A percentile compares a stretch with the other conserved stretches of the same genome.
These are phyloP conservation scores for Spodoptera frugiperda DNA, from an alignment of 1,140 invertebrate species.

Conservation along the genomic window DNA sequence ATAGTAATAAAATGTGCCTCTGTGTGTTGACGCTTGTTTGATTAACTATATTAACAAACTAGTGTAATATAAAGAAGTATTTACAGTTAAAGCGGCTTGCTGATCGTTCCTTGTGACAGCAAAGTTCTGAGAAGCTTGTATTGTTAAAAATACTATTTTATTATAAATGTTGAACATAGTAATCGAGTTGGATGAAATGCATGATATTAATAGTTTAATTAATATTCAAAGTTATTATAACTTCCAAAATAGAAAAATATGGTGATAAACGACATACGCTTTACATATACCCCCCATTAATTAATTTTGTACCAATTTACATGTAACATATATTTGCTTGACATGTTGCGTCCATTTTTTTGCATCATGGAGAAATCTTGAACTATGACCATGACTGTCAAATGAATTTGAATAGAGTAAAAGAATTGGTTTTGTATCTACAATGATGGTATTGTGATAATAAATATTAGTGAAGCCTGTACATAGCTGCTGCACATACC, in stretches of 20 bases:
- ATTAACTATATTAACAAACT: constrained; percentile 39
- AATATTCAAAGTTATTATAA: constrained; percentile 20
- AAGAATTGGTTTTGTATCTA: constrained; percentile 43
- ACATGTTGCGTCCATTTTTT: constrained; percentile 19
- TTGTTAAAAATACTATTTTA: constrained; percentile 37
- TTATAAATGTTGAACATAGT: constrained; percentile 42
- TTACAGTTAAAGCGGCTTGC: constrained; percentile 43
- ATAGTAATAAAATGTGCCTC: constrained; percentile 38
- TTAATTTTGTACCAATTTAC: constrained; percentile 39
- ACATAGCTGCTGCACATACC: constrained; percentile 55
- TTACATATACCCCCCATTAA: constrained; percentile 3
- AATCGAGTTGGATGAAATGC: constrained; percentile 39
- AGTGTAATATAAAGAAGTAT: constrained; percentile 42
- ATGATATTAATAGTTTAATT: constrained; percentile 40
- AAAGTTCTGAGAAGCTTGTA: constrained; percentile 35
- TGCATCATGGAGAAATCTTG: constrained; percentile 13
- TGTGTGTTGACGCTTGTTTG: constrained; percentile 44
- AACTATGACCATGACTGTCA: constrained; percentile 6
- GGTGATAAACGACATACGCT: constrained; percentile 14
- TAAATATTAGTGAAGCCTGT: constrained; percentile 58
- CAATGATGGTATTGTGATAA: constrained; percentile 59
- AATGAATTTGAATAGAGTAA: constrained; percentile 11
- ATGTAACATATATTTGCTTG: constrained; percentile 24
- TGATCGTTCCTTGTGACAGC: constrained; percentile 28
- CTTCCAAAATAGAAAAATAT: constrained; percentile 15